Evolutionary conservation across 2,888 invertebrate species (phyloP), one percentile per base, ranked within the genome.

Genomic region (Nomada ferruginata): DNA sequence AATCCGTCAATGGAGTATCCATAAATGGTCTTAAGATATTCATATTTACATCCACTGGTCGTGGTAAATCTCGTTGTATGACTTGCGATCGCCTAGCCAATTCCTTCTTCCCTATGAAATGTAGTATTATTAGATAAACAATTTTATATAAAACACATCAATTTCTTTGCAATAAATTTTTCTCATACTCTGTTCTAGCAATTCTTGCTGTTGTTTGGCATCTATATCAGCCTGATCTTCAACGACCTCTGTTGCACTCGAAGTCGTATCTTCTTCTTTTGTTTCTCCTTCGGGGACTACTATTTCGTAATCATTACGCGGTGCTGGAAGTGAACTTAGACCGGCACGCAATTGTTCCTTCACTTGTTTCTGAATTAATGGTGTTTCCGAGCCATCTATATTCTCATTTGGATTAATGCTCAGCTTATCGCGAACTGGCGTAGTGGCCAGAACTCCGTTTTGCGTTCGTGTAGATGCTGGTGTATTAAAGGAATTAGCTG

Each of bases 281-380:
- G 95, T 95, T 72, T 97, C 97, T 72, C 96, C 96, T 83, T 98
- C 98, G 0, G 99, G 99, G 18, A 99, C 97, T 59, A 99, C 99
- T 90, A 99, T 99, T 94, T 99, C 99, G 93, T 98, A 99, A 94
- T 99, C 99, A 93, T 99, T 99, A 88, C 97, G 97, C 0, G 99
- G 99, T 1, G 96, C 94, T 1, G 99, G 99, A 77, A 99, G 94
- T 0, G 96, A 94, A 36, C 96, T 96, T 42, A 99, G 94, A 0
- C 97, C 97, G 83, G 96, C 95, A 60, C 97, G 96, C 29, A 99
- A 95, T 73, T 97, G 96, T 72, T 96, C 96, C 91, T 97, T 97
- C 50, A 96, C 95, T 94, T 96, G 96, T 91, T 96, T 96, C 85
- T 97, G 97, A 66, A 96, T 92, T 15, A 96, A 95, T 0, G 97